Percentiles rank a stretch among this genome's conserved stretches.
Evolutionary conservation across 2,888 invertebrate species (phyloP).

Genomic region (Polydesmus complanatus): DNA sequence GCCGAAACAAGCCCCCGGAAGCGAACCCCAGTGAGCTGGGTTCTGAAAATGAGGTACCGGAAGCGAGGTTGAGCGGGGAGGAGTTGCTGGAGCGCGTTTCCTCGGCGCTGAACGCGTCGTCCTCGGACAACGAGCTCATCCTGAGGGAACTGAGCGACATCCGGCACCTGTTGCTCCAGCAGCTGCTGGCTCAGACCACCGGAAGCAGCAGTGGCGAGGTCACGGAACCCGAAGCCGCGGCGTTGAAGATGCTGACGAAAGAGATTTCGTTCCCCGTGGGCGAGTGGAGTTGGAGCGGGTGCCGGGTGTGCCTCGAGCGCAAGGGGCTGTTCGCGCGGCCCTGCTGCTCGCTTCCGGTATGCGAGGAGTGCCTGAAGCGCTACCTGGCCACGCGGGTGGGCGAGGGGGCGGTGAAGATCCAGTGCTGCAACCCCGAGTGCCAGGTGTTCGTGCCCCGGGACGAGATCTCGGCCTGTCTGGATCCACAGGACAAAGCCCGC

Average conservation of each 20-base stretch:
- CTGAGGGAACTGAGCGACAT: slow-evolving; percentile 21
- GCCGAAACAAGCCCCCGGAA: no score
- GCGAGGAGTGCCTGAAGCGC: slow-evolving; percentile 28
- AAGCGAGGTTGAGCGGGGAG: no score
- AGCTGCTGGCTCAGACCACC: slow-evolving; percentile 15
- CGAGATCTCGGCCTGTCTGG: slow-evolving; percentile 29
- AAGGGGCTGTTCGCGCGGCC: slow-evolving; percentile 23
- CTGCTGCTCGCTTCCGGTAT: slow-evolving; percentile 31
- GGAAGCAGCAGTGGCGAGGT: slow-evolving; percentile 13
- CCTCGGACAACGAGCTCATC: slow-evolving; percentile 7
- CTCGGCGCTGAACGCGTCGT: not conserved
- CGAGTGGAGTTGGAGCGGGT: slow-evolving; percentile 23
- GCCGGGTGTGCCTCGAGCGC: slow-evolving; percentile 28
- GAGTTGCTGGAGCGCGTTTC: no score
- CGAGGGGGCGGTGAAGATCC: slow-evolving; percentile 28
- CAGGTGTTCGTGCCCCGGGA: slow-evolving; percentile 27
- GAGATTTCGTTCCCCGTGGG: slow-evolving; percentile 16
- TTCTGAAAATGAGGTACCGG: no score
- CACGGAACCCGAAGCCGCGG: not conserved
- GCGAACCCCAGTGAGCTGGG: no score
- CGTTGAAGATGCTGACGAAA: not conserved
- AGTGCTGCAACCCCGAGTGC: slow-evolving; percentile 29
- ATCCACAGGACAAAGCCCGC: slow-evolving; percentile 26
- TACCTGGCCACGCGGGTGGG: slow-evolving; percentile 28
- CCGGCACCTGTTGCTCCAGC: slow-evolving; percentile 19